Evolutionary conservation across 2,113 vertebrate species (phyloP), one percentile per base, ranked within the genome.

Genomic region (Phainopepla nitens): DNA sequence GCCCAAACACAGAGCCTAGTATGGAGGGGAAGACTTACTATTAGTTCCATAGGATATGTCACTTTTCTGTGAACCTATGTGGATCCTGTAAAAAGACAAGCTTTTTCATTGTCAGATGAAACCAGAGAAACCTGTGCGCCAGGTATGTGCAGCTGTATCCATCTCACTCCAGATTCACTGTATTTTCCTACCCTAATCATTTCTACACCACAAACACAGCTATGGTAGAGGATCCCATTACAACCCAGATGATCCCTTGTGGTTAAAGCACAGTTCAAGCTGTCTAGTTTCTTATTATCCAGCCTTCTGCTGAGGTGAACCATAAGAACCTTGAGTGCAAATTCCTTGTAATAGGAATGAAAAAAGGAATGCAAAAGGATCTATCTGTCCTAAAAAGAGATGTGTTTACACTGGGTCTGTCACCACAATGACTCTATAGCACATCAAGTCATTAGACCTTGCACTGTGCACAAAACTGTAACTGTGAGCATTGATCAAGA

Each of bases 11-110:
- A 83, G 68, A 95, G 78, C 47, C 70, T 81, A 42, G 39, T 84
- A 61, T 27, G 28, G 54, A 90, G 58, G 64, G 84, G 45, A 68
- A 75, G 82, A 92, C 81, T 69, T 85, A n/a, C 14, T 76, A n/a
- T 65, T 92, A 88, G 42, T 94, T 83, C 41, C 95, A 90, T 54
- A 47, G 41, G 45, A 83, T 92, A 92, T 16, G 12, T 83, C 82
- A 71, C 89, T 96, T 96, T 96, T 92, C 54, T 94, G 51, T 83
- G 86, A 88, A 97, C 94, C 69, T 87, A 60, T 60, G 50, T 80
- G 84, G 7, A 95, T 92, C 76, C 35, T 90, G 84, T 93, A 61
- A 83, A 93, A 96, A 96, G 94, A 94, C 68, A 82, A 53, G 45
- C 79, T 97, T 97, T 97, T 90, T 89, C 95, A 83, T n/a, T 77